Evolutionary conservation across 2,888 invertebrate genomes (phyloP).

Genomic region (Agrochola macilenta): DNA sequence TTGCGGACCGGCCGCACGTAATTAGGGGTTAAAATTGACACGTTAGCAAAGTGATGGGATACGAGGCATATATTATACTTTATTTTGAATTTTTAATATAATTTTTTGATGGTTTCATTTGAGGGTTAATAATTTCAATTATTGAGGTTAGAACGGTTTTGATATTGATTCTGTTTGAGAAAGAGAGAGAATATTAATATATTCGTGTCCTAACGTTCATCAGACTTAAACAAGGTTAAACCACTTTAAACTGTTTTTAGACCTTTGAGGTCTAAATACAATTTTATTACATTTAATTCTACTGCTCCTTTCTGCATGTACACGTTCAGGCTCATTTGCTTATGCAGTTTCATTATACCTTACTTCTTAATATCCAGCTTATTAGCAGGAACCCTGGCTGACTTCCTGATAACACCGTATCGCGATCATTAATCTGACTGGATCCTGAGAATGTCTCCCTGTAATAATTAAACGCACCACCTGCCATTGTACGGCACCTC

Average conservation of each 20-base stretch:
- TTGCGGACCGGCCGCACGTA: conserved; percentile 69
- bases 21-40: conserved; percentile 87
- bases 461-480: conserved; percentile 44
- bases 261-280: not conserved
- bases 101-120: conserved; percentile 48
- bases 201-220: not conserved
- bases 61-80: conserved; percentile 55
- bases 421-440: conserved; percentile 48
- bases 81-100: conserved; percentile 43
- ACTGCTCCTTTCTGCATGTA: not conserved
- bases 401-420: conserved; percentile 36
- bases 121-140: conserved; percentile 32
- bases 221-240: not conserved
- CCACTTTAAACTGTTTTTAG: no score
- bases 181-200: not conserved
- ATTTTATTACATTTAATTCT: not conserved
- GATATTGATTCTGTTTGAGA: conserved; percentile 14
- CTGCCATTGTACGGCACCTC: conserved; percentile 36
- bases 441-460: conserved; percentile 38
- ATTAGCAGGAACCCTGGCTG: conserved; percentile 29
- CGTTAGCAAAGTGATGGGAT: conserved; percentile 77
- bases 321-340: conserved; percentile 2
- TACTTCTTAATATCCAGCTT: conserved; percentile 13
- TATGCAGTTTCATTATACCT: conserved; percentile 19
- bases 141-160: conserved; percentile 3